Base-by-base conservation (phyloP, 2,797 vertebrate species). In the Epinephelus coioides region DNA sequence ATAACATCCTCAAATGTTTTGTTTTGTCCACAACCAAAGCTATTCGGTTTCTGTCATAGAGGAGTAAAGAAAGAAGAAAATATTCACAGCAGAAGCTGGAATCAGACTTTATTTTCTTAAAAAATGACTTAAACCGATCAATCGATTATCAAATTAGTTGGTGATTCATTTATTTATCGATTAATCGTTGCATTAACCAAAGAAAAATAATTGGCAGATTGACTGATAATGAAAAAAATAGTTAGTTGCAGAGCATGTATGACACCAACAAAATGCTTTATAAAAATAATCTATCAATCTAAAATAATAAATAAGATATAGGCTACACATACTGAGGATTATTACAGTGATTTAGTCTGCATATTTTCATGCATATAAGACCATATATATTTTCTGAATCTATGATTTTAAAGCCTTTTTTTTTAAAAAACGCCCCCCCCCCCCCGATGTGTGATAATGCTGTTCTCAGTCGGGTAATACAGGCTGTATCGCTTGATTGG, bases 401-500 rank as follows among this genome's bases (percentile, higher is more conserved):
- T 15, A 44, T 17, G 6, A 68, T 43, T 43, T 43, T 10, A 43
- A 43, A 11, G 3, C 3, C 40, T 1, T 43, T 43, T 43, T 40
- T 40, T 40, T 43, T 12, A 6, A n/a, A 27, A n/a, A n/a, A n/a
- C n/a, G 7, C 44, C 6, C n/a, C 30, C 4, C 4, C 8, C n/a
- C 34, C 6, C 34, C 34, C 21, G 21, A 40, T 40, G 40, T 60
- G 25, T 60, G 46, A 63, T 30, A 10, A 14, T n/a, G 4, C 10
- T 30, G 15, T 43, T 73, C 30, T 54, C 13, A 6, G 23, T 23
- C 6, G 61, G 34, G 2, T 49, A 69, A 74, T 78, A 61, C 50
- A 59, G 51, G 61, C 38, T 60, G 18, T 21, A 60, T 27, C 34
- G 54, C 61, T 15, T 51, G 47, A 75, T 78, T 70, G 49, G 15